Evolutionary conservation across 2,113 vertebrate genomes (phyloP), one percentile per base, ranked within the genome.

Genomic region (Coptodon rendalli): DNA sequence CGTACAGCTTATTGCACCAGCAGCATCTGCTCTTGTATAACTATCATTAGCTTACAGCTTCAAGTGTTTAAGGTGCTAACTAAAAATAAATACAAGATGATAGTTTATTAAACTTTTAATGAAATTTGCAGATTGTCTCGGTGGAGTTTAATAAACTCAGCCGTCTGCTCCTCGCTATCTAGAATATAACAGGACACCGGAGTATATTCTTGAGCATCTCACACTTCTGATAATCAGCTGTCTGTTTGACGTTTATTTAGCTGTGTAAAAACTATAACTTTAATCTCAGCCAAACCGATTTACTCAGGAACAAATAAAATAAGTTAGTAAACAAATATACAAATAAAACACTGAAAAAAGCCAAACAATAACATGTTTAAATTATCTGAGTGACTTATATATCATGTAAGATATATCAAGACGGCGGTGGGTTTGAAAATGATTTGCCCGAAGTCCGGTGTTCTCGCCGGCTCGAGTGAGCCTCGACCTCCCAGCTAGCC

Each of bases 71-170:
- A 8, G 24, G 4, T 14, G 54, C 54, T 27, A 57, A 57, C 24
- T 57, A 57, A 57, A 1, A 27, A 14, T 57, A 27, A 14, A 57
- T 12, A 57, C 1, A 27, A 56, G 54, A 27, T 2, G 12, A 3
- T 1, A 14, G 24, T 57, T 57, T 57, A 8, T 5, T 57, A 8
- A 0, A 1, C 6, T 3, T 57, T 27, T 14, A 27, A 57, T 57
- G 1, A 57, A 0, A 14, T 14, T 0, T 57, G 22, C 22, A 57
- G 22, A 14, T 57, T 27, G 22, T 57, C 1, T 56, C 0, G 0
- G 4, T 56, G 54, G 0, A 7, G 11, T 56, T 27, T 27, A 56
- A 56, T 56, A 56, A 56, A 27, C 54, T 6, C 29, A 31, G 29
- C 29, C 29, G 29, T 31, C 29, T 31, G 29, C 29, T 56, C 6